A percentile compares a stretch with the other conserved stretches of the same genome.
Evolutionary conservation across 1,140 invertebrate species (phyloP).

Genomic region (Rhagoletis zephyria): DNA sequence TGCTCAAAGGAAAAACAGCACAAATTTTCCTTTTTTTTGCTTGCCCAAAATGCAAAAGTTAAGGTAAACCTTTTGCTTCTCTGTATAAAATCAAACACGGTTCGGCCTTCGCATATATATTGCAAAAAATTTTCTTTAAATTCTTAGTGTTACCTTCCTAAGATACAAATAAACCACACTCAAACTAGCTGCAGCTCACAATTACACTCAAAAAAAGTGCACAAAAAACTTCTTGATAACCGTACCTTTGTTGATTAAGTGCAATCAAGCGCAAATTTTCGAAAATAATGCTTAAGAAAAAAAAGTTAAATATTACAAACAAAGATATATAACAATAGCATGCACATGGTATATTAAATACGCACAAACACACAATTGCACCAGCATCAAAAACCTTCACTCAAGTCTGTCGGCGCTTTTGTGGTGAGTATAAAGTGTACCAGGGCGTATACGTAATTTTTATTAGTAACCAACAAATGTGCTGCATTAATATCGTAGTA

Average conservation of each 20-base stretch:
- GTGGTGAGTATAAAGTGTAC: background rate
- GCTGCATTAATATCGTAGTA: slow-evolving; percentile 16
- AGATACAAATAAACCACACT: no score
- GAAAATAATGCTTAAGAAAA: background rate
- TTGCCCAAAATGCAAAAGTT: no score
- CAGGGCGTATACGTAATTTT: slow-evolving; percentile 25
- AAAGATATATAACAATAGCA: slow-evolving; percentile 1
- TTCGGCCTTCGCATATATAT: no score
- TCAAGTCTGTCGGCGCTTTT: background rate
- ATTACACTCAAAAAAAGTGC: no score
- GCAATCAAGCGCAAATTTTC: background rate
- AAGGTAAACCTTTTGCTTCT: no score
- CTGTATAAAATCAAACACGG: no score
- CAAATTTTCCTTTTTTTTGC: no score
- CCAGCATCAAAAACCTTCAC: background rate
- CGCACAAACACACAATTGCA: background rate
- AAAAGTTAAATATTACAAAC: slow-evolving; percentile 1
- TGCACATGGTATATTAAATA: background rate
- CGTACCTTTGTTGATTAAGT: background rate
- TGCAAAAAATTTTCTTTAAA: no score
- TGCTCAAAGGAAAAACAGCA: no score
- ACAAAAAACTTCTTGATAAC: no score
- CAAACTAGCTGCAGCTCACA: no score
- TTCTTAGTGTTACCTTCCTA: no score
- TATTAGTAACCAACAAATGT: slow-evolving; percentile 24